Conservation (phyloP, 2,888 invertebrate genomes). For the Thalpophila matura region DNA sequence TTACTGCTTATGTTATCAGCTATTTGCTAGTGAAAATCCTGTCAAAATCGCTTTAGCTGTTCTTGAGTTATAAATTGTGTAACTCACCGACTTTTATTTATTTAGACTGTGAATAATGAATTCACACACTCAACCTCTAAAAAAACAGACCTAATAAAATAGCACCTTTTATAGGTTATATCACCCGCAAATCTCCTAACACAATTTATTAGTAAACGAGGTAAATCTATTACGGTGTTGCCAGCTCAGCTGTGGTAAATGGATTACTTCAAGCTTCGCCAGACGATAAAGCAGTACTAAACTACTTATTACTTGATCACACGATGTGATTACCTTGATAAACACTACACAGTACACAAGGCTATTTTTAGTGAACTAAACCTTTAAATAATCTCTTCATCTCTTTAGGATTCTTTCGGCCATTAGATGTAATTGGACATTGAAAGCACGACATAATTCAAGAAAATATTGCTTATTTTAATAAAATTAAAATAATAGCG, state of each 20-base stretch:
- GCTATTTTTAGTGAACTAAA: neutral
- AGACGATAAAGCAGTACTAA: slow-evolving; percentile 48
- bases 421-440: too few species aligned
- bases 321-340: slow-evolving; percentile 28
- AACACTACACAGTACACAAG: slow-evolving; percentile 6
- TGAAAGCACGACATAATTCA: too few species aligned
- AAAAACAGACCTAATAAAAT: slow-evolving; percentile 7
- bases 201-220: slow-evolving; percentile 48
- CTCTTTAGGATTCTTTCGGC: too few species aligned
- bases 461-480: too few species aligned
- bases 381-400: neutral
- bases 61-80: too few species aligned
- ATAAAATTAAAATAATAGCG: too few species aligned
- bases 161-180: slow-evolving; percentile 11
- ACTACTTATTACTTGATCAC: slow-evolving; percentile 51
- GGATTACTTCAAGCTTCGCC: slow-evolving; percentile 55
- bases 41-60: too few species aligned
- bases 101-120: neutral
- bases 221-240: slow-evolving; percentile 54
- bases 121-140: neutral
- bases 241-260: slow-evolving; percentile 53
- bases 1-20: too few species aligned
- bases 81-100: too few species aligned
- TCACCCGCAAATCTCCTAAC: slow-evolving; percentile 31
- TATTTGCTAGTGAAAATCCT: too few species aligned